A percentile compares a stretch with the other conserved stretches of the same genome.
Conservation (phyloP, 2,113 vertebrate species). For the Lynx canadensis region DNA sequence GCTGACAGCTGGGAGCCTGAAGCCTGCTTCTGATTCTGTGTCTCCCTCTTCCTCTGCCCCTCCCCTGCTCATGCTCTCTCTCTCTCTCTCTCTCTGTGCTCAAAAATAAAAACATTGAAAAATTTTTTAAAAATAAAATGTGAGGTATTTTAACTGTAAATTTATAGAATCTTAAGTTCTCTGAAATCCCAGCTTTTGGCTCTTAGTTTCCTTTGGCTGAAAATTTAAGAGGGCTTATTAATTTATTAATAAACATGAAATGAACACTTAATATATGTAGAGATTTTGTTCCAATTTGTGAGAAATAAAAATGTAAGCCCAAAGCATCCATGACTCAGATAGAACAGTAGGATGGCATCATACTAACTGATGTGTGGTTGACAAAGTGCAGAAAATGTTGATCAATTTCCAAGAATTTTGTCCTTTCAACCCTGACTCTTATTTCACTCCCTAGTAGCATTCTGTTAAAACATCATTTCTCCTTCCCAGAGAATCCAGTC, state of each 20-base stretch:
- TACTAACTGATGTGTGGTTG: background rate
- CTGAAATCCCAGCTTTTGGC: background rate
- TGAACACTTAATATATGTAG: background rate
- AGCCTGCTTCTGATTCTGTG: no score
- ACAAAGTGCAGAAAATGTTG: conserved; percentile 16
- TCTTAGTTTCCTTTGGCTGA: background rate
- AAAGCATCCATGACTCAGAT: background rate
- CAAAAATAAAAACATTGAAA: no score
- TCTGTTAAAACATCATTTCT: background rate
- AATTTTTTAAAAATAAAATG: background rate
- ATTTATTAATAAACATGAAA: conserved; percentile 3
- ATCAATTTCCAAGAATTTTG: background rate
- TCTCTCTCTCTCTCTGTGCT: no score
- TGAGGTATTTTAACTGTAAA: conserved; percentile 14
- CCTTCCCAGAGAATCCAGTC: conserved; percentile 3
- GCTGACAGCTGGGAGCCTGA: no score
- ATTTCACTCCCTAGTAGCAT: background rate
- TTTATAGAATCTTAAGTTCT: background rate
- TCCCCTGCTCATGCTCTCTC: no score
- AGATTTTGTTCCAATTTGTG: background rate
- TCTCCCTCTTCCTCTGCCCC: no score
- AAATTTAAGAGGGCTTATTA: background rate
- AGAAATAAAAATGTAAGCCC: background rate
- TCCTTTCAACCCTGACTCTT: background rate
- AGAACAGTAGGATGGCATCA: background rate